These are phyloP conservation scores for Lissocephala sabroskyi DNA, from an alignment of 2,888 invertebrate species.

Conservation along the genomic window DNA sequence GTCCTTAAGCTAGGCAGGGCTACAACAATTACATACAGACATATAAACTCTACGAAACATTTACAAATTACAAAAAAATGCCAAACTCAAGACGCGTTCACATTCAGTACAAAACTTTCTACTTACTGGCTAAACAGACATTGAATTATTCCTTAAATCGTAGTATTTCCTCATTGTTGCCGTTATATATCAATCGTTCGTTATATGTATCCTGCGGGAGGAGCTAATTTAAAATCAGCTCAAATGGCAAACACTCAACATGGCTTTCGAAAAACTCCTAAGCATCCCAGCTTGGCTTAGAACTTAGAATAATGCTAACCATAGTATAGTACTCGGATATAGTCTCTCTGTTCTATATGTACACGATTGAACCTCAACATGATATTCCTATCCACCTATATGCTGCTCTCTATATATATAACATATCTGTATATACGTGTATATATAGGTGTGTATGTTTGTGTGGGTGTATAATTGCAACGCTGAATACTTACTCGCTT, in stretches of 20 bases:
- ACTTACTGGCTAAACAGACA: too few relatives aligned
- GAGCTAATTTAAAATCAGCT: conserved; percentile 60
- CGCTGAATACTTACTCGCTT: conserved; percentile 32
- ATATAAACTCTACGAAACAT: conserved; percentile 39
- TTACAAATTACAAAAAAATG: conserved; percentile 56
- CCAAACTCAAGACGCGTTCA: conserved; percentile 20
- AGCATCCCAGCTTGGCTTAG: not conserved
- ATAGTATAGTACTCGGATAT: too few relatives aligned
- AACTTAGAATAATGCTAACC: too few relatives aligned
- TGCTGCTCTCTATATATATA: conserved; percentile 27
- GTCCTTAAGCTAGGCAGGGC: not conserved
- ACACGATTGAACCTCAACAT: too few relatives aligned
- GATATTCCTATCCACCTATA: conserved; percentile 19
- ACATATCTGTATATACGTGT: conserved; percentile 4
- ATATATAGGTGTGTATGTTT: conserved; percentile 20
- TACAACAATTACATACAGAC: too few relatives aligned
- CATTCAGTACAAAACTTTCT: too few relatives aligned
- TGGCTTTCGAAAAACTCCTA: not conserved
- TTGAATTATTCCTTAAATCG: too few relatives aligned
- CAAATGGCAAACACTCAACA: conserved; percentile 42
- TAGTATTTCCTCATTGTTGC: not conserved
- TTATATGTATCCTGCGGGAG: too few relatives aligned
- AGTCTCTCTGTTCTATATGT: conserved; percentile 2
- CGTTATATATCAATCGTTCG: too few relatives aligned
- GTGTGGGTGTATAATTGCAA: conserved; percentile 35